Evolutionary conservation across 2,888 invertebrate species (phyloP).

Genomic region (Oscheius onirici): DNA sequence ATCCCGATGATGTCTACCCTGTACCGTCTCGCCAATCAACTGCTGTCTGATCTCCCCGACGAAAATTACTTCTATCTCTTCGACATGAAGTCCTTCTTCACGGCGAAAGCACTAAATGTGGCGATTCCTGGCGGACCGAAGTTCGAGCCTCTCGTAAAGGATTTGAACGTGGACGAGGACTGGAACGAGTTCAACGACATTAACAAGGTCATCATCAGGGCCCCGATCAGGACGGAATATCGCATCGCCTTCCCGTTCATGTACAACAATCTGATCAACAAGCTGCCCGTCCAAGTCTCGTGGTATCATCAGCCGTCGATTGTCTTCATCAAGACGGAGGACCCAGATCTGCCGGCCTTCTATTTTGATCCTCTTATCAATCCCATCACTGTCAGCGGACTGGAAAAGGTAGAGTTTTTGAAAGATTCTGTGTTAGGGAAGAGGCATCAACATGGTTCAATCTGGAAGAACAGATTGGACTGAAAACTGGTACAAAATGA

Average conservation of each 20-base stretch:
- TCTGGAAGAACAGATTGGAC: too few relatives aligned
- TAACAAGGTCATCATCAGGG: constrained; percentile 98
- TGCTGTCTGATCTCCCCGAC: constrained; percentile 91
- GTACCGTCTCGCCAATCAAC: constrained; percentile 95
- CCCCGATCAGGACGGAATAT: constrained; percentile 97
- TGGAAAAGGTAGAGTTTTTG: constrained; percentile 73
- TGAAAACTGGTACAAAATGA: too few relatives aligned
- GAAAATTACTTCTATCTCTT: constrained; percentile 98
- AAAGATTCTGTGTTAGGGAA: too few relatives aligned
- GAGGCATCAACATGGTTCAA: too few relatives aligned
- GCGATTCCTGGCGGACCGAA: constrained; percentile 99
- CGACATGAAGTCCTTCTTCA: constrained; percentile 98
- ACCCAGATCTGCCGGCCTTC: constrained; percentile 98
- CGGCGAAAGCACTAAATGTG: constrained; percentile 98
- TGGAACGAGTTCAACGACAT: constrained; percentile 99
- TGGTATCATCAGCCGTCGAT: constrained; percentile 99
- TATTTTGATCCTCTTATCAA: constrained; percentile 99
- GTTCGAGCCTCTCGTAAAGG: constrained; percentile 98
- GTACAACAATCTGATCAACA: constrained; percentile 83
- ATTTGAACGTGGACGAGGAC: constrained; percentile 98
- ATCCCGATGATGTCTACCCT: constrained; percentile 97
- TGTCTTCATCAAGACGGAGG: constrained; percentile 99
- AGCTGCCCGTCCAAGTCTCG: constrained; percentile 95
- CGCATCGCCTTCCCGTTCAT: constrained; percentile 98
- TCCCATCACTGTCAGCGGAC: constrained; percentile 93